Base-by-base conservation (phyloP, 1,140 invertebrate species). In the Stegodyphus mimosarum region DNA sequence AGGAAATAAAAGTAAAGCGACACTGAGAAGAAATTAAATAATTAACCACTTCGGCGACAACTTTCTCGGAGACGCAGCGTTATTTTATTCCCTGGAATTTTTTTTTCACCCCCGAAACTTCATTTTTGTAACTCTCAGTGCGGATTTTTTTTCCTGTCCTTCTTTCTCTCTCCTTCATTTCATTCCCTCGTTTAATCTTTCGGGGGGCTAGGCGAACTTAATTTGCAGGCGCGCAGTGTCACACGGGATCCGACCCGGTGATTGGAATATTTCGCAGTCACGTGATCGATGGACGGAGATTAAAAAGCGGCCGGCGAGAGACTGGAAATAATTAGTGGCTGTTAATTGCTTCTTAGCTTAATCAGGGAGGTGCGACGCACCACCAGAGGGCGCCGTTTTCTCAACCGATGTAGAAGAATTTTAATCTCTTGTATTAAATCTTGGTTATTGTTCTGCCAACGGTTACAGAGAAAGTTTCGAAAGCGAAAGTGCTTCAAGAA, bases 1-100 rank as follows among this genome's bases (percentile, higher is more conserved):
- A 13, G 15, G 51, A 84, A 84, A 84, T 84, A 84, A 84, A 84
- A 84, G 72, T 76, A 70, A 84, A 75, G 66, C 81, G 81, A 84
- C 71, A 84, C 81, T 84, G 81, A 75, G 81, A 84, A 84, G 81
- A 84, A 84, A 84, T 84, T 84, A 84, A 84, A 84, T 84, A 84
- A 84, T 84, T 84, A 84, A 84, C 81, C 81, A 84, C 71, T 69
- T 84, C 73, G 72, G 81, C 81, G 81, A 75, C 81, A 75, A 84
- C 81, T 84, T 70, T 81, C 70, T 73, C 70, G n/a, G 70, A 72
- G 55, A 52, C 48, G 53, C 70, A 51, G 53, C 70, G 79, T 60
- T 64, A 73, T 81, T 73, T 73, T 73, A 73, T 73, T 81, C 70
- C 51, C n/a, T 63, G 17, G 55, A n/a, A 50, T 64, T 73, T 66